Conservation (phyloP, 2,888 invertebrate genomes). For the Heliconius aoede region DNA sequence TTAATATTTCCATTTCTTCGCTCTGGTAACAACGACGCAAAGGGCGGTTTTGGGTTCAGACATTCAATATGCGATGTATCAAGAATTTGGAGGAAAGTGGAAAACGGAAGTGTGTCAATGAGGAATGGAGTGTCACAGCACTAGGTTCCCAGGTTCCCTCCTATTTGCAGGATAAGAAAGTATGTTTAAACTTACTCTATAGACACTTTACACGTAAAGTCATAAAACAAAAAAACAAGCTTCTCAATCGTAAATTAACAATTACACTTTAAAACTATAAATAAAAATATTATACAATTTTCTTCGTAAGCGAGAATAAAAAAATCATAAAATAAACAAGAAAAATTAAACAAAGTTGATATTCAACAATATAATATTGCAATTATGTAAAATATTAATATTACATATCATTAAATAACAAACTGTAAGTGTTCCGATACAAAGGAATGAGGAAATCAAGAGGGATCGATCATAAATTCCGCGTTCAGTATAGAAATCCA, state of each 20-base stretch:
- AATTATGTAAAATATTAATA: background rate
- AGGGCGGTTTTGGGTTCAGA: too few species aligned
- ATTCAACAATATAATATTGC: background rate
- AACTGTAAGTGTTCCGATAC: background rate
- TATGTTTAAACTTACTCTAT: too few species aligned
- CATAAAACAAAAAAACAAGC: background rate
- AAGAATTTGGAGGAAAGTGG: too few species aligned
- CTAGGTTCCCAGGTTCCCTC: too few species aligned
- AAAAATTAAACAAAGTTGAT: background rate
- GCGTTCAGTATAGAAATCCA: constrained; percentile 8
- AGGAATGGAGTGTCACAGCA: too few species aligned
- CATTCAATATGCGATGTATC: too few species aligned
- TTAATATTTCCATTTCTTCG: too few species aligned
- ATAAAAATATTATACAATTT: background rate
- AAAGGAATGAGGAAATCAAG: constrained; percentile 15
- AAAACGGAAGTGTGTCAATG: too few species aligned
- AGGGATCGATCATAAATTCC: constrained; percentile 19
- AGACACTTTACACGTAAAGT: background rate
- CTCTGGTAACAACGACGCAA: too few species aligned
- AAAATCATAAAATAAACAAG: background rate
- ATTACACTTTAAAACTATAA: background rate
- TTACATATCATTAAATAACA: constrained; percentile 1
- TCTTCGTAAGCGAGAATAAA: background rate
- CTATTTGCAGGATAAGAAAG: too few species aligned
- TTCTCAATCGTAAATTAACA: background rate